Percentiles rank a stretch among this genome's conserved stretches.
phyloP scores from a whole-genome alignment of 1,140 invertebrate genomes.

The Phocides pigmalion region DNA sequence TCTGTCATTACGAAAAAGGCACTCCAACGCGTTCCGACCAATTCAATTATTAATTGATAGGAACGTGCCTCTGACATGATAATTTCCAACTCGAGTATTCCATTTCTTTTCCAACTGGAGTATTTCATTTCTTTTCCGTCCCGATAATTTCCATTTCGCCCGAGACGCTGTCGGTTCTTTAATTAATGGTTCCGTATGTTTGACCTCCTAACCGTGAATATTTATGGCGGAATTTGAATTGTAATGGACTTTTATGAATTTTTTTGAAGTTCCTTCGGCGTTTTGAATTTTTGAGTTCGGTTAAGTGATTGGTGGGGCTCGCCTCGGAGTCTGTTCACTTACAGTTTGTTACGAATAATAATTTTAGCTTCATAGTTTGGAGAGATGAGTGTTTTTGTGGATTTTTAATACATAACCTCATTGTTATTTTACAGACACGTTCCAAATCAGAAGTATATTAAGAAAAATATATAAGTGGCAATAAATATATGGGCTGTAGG shows the following conservation, averaged over 20 bases:
- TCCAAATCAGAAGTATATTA: too few species aligned
- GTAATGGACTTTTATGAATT: conserved; percentile 39
- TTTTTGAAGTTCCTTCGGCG: background rate
- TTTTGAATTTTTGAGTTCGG: background rate
- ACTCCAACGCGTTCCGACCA: conserved; percentile 38
- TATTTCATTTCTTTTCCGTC: conserved; percentile 25
- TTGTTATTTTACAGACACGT: too few species aligned
- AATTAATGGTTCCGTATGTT: conserved; percentile 41
- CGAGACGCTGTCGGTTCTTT: conserved; percentile 31
- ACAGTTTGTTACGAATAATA: background rate
- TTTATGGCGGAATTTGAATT: conserved; percentile 42
- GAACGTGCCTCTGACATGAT: conserved; percentile 51
- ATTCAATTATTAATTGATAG: conserved; percentile 57
- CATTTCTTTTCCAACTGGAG: conserved; percentile 38
- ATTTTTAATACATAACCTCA: too few species aligned
- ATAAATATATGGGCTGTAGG: too few species aligned
- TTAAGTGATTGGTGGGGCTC: conserved; percentile 1
- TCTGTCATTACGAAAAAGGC: conserved; percentile 53
- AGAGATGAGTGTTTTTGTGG: too few species aligned
- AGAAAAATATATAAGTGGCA: too few species aligned
- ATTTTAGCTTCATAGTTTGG: too few species aligned
- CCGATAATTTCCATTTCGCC: conserved; percentile 26
- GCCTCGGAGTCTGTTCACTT: background rate
- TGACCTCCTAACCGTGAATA: conserved; percentile 36
- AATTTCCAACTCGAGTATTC: conserved; percentile 43